Percentiles rank a stretch among this genome's conserved stretches.
Conservation (phyloP, 2,797 vertebrate species). For the Adelosebastes latens region DNA sequence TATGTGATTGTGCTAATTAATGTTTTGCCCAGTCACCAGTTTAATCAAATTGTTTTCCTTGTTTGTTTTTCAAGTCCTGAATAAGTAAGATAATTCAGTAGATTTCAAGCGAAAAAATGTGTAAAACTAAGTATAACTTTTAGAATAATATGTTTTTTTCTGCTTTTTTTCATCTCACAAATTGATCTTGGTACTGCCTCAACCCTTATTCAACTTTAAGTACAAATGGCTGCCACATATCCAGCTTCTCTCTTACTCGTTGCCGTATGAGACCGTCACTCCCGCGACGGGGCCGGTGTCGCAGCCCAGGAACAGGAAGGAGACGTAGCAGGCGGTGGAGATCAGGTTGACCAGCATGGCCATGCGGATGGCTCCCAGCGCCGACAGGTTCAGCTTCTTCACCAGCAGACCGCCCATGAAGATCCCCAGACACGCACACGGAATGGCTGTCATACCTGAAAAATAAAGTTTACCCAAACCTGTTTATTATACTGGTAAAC, state of each 20-base stretch:
- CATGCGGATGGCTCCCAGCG: constrained; percentile 96
- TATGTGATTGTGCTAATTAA: not conserved
- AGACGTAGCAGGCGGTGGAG: constrained; percentile 96
- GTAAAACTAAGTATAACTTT: not conserved
- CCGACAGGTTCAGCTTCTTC: constrained; percentile 96
- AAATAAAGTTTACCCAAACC: not conserved
- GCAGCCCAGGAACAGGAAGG: constrained; percentile 98
- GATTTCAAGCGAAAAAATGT: not conserved
- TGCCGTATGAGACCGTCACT: constrained; percentile 92
- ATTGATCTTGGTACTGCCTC: not conserved
- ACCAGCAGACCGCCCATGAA: constrained; percentile 97
- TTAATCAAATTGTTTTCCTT: not conserved
- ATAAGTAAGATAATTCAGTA: not conserved
- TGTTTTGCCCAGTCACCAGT: not conserved
- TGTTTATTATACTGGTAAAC: not conserved
- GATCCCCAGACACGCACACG: constrained; percentile 97
- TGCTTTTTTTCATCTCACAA: not conserved
- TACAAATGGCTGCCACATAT: not conserved
- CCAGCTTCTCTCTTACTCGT: constrained; percentile 84
- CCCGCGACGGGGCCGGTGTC: constrained; percentile 96
- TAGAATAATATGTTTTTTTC: not conserved
- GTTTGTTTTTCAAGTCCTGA: not conserved
- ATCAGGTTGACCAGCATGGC: constrained; percentile 98
- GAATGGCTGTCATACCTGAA: constrained; percentile 97
- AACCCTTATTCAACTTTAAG: not conserved